Evolutionary conservation across 1,140 invertebrate genomes (phyloP).

Genomic region (Venustaconcha ellipsiformis): DNA sequence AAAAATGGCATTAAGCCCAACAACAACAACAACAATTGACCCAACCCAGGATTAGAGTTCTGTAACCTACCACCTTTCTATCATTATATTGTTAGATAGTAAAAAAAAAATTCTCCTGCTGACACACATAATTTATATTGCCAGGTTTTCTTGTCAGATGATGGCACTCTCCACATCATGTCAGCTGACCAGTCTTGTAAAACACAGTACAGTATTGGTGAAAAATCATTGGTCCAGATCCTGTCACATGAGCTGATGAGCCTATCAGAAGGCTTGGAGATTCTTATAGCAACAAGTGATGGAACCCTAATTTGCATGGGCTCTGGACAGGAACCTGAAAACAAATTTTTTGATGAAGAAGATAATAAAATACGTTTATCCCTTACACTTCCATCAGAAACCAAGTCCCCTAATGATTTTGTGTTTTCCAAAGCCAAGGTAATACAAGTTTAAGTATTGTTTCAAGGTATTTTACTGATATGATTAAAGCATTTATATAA

Average conservation of each 20-base stretch:
- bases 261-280: slow-evolving; percentile 50
- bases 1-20: too few relatives aligned
- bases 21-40: too few relatives aligned
- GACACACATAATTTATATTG: slow-evolving; percentile 4
- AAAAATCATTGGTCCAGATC: slow-evolving; percentile 62
- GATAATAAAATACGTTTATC: slow-evolving; percentile 15
- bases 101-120: not conserved
- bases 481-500: not conserved
- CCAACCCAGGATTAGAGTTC: too few relatives aligned
- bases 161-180: slow-evolving; percentile 58
- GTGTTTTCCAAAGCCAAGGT: slow-evolving; percentile 49
- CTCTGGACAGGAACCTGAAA: slow-evolving; percentile 32
- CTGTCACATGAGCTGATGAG: slow-evolving; percentile 54
- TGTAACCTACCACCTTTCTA: too few relatives aligned
- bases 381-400: slow-evolving; percentile 36
- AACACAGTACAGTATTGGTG: slow-evolving; percentile 51
- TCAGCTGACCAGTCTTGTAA: slow-evolving; percentile 53
- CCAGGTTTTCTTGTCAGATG: slow-evolving; percentile 58
- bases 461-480: too few relatives aligned
- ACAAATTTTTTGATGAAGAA: slow-evolving; percentile 35
- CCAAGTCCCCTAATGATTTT: slow-evolving; percentile 54
- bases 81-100: not conserved
- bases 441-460: not conserved
- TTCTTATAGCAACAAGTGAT: slow-evolving; percentile 61
- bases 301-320: slow-evolving; percentile 62